Percentiles rank a stretch among this genome's conserved stretches.
Evolutionary conservation across 1,140 invertebrate species (phyloP).

Genomic region (Sinella curviseta): DNA sequence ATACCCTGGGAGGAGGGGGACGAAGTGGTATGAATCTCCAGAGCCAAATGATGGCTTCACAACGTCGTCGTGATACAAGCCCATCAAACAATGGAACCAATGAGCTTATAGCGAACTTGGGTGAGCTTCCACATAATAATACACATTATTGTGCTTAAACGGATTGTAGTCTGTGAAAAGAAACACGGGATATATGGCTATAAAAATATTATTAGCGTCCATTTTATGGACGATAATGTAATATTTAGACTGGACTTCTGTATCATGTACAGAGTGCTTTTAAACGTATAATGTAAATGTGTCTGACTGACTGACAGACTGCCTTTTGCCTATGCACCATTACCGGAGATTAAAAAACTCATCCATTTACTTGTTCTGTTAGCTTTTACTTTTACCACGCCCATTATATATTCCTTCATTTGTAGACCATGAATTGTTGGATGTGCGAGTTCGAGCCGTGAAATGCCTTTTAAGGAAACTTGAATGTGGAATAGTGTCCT

Average conservation of each 20-base stretch:
- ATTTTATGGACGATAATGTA: too few relatives aligned
- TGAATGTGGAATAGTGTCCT: constrained; percentile 38
- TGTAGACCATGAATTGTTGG: constrained; percentile 42
- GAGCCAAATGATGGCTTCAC: not conserved
- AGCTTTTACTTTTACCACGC: too few relatives aligned
- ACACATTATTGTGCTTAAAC: too few relatives aligned
- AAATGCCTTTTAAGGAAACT: constrained; percentile 40
- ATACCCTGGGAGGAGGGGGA: not conserved
- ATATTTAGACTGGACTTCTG: too few relatives aligned
- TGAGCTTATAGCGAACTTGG: constrained; percentile 18
- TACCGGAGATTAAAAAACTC: not conserved
- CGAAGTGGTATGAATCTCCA: too few relatives aligned
- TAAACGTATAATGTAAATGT: too few relatives aligned
- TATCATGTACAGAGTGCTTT: too few relatives aligned
- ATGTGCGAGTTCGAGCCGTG: constrained; percentile 40
- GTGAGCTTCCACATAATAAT: not conserved
- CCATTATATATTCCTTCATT: constrained; percentile 29
- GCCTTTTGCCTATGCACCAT: not conserved
- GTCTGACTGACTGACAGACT: too few relatives aligned
- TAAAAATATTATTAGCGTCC: not conserved
- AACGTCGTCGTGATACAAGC: not conserved
- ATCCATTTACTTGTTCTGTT: too few relatives aligned
- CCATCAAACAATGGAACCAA: constrained; percentile 24
- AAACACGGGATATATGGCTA: too few relatives aligned
- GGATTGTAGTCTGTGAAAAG: too few relatives aligned